Evolutionary conservation across 2,888 invertebrate species (phyloP).

Genomic region (Thyatira batis): DNA sequence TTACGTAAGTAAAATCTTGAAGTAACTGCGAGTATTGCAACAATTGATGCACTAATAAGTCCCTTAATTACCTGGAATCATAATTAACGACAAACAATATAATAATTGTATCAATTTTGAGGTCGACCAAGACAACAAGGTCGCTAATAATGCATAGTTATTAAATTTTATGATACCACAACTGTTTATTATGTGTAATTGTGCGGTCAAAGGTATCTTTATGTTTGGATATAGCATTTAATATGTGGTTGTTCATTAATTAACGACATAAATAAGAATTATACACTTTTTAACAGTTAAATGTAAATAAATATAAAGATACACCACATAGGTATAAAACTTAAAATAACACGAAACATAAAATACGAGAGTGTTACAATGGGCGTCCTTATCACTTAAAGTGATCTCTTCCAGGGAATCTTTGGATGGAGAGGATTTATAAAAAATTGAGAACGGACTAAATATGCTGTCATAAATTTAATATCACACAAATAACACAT

Average conservation of each 20-base stretch:
- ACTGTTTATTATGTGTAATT: constrained; percentile 9
- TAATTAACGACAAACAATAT: constrained; percentile 11
- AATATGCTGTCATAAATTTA: too few species aligned
- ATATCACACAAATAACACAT: too few species aligned
- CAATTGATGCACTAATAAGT: constrained; percentile 6
- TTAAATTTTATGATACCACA: background rate
- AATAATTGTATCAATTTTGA: constrained; percentile 7
- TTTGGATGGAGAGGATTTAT: too few species aligned
- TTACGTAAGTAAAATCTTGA: too few species aligned
- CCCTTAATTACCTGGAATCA: background rate
- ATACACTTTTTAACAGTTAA: background rate
- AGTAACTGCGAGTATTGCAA: too few species aligned
- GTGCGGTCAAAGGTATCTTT: constrained; percentile 18
- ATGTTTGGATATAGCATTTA: constrained; percentile 25
- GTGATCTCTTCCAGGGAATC: too few species aligned
- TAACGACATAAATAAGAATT: background rate
- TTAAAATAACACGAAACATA: background rate
- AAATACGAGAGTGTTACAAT: too few species aligned
- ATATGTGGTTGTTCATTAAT: constrained; percentile 8
- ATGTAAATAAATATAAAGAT: background rate
- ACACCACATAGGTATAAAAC: background rate
- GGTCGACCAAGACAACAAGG: constrained; percentile 8
- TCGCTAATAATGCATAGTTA: background rate
- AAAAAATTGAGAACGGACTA: too few species aligned
- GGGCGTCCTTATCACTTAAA: too few species aligned